These are phyloP conservation scores for Bombycilla garrulus DNA, from an alignment of 2,113 vertebrate genomes.

Conservation along the genomic window DNA sequence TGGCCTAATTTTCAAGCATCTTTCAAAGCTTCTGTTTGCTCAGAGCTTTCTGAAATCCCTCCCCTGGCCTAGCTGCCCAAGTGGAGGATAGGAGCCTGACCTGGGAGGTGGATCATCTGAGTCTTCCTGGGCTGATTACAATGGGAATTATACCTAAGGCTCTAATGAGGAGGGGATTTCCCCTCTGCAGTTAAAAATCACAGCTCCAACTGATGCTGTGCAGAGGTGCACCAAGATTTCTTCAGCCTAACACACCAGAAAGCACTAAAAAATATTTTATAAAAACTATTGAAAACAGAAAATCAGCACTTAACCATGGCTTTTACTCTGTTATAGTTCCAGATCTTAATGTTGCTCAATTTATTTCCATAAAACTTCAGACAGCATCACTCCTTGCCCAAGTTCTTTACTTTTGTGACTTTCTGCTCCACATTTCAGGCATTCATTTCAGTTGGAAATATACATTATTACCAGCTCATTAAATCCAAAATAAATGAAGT, in stretches of 20 bases:
- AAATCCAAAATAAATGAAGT: conserved; percentile 55
- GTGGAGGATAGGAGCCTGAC: background rate
- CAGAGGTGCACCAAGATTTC: background rate
- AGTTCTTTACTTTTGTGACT: conserved; percentile 44
- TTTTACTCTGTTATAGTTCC: background rate
- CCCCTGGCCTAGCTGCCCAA: background rate
- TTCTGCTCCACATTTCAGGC: conserved; percentile 39
- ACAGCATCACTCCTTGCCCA: background rate
- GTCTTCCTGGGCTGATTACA: background rate
- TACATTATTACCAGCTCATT: conserved; percentile 63
- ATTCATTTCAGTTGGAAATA: conserved; percentile 55
- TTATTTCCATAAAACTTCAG: background rate
- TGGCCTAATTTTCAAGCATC: background rate
- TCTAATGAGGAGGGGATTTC: background rate
- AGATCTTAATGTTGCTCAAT: background rate
- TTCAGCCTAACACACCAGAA: background rate
- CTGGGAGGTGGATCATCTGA: accelerated
- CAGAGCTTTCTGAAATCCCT: background rate
- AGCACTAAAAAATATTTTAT: background rate
- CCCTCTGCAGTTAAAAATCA: background rate
- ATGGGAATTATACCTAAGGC: background rate
- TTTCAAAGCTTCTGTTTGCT: background rate
- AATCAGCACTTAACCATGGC: background rate
- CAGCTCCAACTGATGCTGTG: background rate
- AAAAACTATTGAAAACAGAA: background rate